These are phyloP conservation scores for Microplitis manilae DNA, from an alignment of 2,888 invertebrate species.

Conservation along the genomic window DNA sequence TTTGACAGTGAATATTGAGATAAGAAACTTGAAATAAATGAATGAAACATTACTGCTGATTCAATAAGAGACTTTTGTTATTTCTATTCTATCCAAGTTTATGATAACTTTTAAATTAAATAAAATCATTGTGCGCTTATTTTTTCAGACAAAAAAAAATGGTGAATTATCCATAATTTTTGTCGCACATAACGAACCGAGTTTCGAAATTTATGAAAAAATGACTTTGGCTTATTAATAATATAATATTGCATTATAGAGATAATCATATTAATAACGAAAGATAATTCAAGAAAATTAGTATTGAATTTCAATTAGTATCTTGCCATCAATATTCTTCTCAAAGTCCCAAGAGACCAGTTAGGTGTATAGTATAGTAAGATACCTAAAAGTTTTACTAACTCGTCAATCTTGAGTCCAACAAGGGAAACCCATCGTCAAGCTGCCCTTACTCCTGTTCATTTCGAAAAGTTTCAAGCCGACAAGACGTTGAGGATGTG, in stretches of 20 bases:
- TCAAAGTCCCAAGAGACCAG: neutral
- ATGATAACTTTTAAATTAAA: neutral
- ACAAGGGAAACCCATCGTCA: conserved; percentile 3
- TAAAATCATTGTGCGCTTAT: neutral
- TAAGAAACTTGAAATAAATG: neutral
- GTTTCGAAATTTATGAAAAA: no score
- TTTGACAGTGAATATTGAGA: neutral
- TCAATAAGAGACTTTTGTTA: neutral
- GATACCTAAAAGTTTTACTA: conserved; percentile 10
- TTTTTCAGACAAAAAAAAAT: conserved; percentile 7
- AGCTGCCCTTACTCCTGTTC: neutral
- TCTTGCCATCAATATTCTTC: neutral
- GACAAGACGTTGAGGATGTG: conserved; percentile 11
- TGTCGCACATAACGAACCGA: neutral
- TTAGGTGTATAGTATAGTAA: neutral
- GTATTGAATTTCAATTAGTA: neutral
- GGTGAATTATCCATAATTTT: neutral
- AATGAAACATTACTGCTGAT: neutral
- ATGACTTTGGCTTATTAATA: no score
- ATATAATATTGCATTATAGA: no score
- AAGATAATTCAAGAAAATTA: neutral
- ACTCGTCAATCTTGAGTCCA: conserved; percentile 10
- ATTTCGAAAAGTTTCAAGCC: conserved; percentile 3
- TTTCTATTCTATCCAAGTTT: neutral
- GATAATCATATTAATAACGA: neutral